Base-by-base conservation (phyloP, 2,113 vertebrate species). In the Sceloporus tristichus region DNA sequence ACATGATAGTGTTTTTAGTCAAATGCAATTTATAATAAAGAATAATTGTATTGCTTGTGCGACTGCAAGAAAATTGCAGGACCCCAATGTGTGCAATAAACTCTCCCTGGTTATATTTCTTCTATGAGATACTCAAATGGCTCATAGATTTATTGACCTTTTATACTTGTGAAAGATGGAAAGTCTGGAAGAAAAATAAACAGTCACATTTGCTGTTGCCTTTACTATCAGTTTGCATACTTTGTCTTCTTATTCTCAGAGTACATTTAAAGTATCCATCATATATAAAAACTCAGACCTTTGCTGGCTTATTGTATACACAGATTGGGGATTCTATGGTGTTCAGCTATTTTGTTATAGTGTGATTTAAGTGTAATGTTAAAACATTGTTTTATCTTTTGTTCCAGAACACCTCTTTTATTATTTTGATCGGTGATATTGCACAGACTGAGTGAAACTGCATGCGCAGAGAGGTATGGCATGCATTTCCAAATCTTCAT, bases 141-240 rank as follows among this genome's bases (percentile, higher is more conserved):
- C 23, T 76, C 48, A 48, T 56, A 62, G 82, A 89, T 89, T 62
- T 85, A 89, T 85, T 62, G 54, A 79, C 62, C 66, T 79, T 66
- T 87, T 71, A 73, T 34, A 48, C 75, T 42, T 89, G 21, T 34
- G 40, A 42, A 84, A 59, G 76, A 80, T 54, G 82, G 75, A 74
- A 75, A 16, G 70, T 68, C 56, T 75, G 42, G 14, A 13, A 62
- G 29, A 40, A 54, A 34, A 21, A 80, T 73, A 80, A 80, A 29
- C 40, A 14, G 42, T 66, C 21, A 8, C 76, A 59, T 25, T 74
- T 62, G 70, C 65, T 89, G 76, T 27, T 8, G 11, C 66, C 73
- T 89, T 85, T 62, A 73, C 56, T 84, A 78, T 79, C 66, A n/a
- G 66, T 48, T 65, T 48, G 14, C 14, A 38, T 79, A 79, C 79